Evolutionary conservation across 2,113 vertebrate species (phyloP).

Genomic region (Tachysurus fulvidraco): DNA sequence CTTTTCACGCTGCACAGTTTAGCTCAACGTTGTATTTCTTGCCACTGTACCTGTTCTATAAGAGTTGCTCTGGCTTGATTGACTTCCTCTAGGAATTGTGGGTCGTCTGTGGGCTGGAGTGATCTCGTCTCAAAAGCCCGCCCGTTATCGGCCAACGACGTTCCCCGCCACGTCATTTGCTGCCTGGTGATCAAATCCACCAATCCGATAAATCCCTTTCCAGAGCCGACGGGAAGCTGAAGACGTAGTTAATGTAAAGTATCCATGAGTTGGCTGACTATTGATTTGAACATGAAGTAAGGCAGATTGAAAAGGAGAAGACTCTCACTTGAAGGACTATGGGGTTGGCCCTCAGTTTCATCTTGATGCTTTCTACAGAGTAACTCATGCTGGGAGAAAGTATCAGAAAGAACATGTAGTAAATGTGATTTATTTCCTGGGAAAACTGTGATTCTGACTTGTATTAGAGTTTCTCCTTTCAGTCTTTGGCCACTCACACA

Average conservation of each 20-base stretch:
- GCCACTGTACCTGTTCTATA: slow-evolving; percentile 88
- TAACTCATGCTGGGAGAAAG: slow-evolving; percentile 76
- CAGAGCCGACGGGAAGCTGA: slow-evolving; percentile 87
- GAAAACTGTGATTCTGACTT: not conserved
- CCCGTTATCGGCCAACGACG: slow-evolving; percentile 75
- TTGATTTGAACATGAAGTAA: not conserved
- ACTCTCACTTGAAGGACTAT: slow-evolving; percentile 86
- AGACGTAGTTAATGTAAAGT: not conserved
- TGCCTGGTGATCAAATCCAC: slow-evolving; percentile 87
- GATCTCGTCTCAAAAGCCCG: slow-evolving; percentile 77
- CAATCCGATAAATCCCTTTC: slow-evolving; percentile 84
- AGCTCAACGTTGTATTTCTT: not conserved
- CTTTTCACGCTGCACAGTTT: not conserved
- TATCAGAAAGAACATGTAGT: not conserved
- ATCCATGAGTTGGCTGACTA: not conserved
- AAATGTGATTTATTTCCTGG: not conserved
- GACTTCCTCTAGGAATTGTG: slow-evolving; percentile 74
- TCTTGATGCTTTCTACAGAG: slow-evolving; percentile 86
- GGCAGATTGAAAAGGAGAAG: not conserved
- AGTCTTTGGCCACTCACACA: not conserved
- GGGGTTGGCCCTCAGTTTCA: slow-evolving; percentile 88
- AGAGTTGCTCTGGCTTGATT: slow-evolving; percentile 81
- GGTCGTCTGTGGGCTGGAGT: slow-evolving; percentile 71
- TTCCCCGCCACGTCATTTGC: slow-evolving; percentile 78
- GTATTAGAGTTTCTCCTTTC: not conserved